These are phyloP conservation scores for Oophaga sylvatica DNA, from an alignment of 2,797 vertebrate species.

Conservation along the genomic window DNA sequence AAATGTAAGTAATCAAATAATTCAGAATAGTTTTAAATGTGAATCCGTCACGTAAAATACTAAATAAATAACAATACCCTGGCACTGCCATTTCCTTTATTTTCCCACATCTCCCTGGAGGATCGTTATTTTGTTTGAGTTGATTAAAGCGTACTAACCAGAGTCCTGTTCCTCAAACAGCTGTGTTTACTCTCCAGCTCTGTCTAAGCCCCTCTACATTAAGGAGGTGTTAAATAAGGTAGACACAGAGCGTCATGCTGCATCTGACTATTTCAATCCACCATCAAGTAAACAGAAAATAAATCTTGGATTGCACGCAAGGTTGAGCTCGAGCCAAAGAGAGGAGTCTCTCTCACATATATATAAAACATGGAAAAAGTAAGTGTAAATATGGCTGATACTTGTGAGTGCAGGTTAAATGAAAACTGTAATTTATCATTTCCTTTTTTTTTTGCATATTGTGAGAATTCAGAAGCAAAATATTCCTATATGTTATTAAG, in stretches of 20 bases:
- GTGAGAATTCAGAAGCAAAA: not conserved
- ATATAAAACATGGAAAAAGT: not conserved
- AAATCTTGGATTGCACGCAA: slow-evolving; percentile 38
- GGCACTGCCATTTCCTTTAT: slow-evolving; percentile 38
- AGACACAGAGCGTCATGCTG: slow-evolving; percentile 9
- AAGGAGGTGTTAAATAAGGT: slow-evolving; percentile 43
- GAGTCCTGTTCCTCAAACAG: slow-evolving; percentile 50
- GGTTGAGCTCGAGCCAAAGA: not conserved
- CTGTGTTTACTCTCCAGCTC: slow-evolving; percentile 51
- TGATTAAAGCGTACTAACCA: slow-evolving; percentile 47
- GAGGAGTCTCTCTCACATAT: not conserved
- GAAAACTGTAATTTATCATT: too few species aligned
- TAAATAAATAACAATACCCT: slow-evolving; percentile 44
- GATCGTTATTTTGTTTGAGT: slow-evolving; percentile 48
- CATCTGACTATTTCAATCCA: slow-evolving; percentile 33
- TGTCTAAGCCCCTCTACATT: slow-evolving; percentile 44
- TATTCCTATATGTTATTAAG: too few species aligned
- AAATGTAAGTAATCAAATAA: not conserved
- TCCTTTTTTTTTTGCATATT: too few species aligned
- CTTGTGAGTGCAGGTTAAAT: not conserved
- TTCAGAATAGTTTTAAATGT: slow-evolving; percentile 4
- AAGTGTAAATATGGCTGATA: not conserved
- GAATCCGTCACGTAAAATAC: slow-evolving; percentile 25
- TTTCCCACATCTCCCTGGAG: slow-evolving; percentile 31
- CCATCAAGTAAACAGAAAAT: slow-evolving; percentile 36